Percentiles rank a stretch among this genome's conserved stretches.
phyloP scores from a whole-genome alignment of 1,140 invertebrate genomes.

The Agrilus planipennis region DNA sequence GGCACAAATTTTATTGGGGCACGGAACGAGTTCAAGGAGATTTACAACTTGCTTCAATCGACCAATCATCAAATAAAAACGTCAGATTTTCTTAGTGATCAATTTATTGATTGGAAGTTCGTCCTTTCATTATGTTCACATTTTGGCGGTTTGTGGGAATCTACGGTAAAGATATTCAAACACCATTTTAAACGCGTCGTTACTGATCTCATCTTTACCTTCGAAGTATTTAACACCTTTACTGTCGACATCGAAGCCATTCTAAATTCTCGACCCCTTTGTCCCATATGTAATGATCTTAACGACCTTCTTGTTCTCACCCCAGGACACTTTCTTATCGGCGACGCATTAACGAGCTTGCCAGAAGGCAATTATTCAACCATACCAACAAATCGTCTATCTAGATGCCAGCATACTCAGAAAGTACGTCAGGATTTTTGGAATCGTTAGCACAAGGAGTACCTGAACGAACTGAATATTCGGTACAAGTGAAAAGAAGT shows the following conservation, averaged over 20 bases:
- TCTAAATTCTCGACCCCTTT: not conserved
- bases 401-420: too few relatives aligned
- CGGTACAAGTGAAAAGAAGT: not conserved
- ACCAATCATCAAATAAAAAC: not conserved
- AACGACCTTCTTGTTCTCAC: not conserved
- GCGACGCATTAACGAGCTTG: not conserved
- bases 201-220: slow-evolving; percentile 10
- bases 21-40: too few relatives aligned
- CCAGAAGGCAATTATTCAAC: not conserved
- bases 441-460: not conserved
- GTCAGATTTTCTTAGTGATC: too few relatives aligned
- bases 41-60: too few relatives aligned
- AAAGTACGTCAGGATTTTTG: not conserved
- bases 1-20: slow-evolving; percentile 3
- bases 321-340: not conserved
- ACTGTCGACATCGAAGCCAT: slow-evolving; percentile 2
- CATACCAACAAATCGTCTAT: not conserved
- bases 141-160: slow-evolving; percentile 26
- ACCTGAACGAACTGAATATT: not conserved
- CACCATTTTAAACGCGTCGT: slow-evolving; percentile 9
- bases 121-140: slow-evolving; percentile 22
- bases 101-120: slow-evolving; percentile 19
- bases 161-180: slow-evolving; percentile 16
- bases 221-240: slow-evolving; percentile 12
- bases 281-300: not conserved